Evolutionary conservation across 2,113 vertebrate species (phyloP), one percentile per base, ranked within the genome.

Genomic region (Zingel zingel): DNA sequence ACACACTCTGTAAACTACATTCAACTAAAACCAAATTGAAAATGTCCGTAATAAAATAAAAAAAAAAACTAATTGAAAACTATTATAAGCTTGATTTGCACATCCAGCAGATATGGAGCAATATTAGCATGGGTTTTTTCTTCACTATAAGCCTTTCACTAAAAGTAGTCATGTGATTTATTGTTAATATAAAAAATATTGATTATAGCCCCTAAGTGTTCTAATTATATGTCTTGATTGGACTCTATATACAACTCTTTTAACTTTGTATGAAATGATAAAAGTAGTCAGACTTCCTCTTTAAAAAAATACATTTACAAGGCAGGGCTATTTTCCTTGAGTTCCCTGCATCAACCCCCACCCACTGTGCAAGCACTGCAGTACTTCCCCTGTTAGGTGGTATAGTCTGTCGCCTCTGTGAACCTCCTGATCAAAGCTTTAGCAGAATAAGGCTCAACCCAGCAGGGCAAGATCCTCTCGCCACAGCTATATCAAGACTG

Each of bases 381-480:
- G 77, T 23, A 36, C 81, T 67, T 82, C 73, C 74, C 73, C 83
- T 73, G 69, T 88, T 88, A 86, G 83, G 76, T 82, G 84, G 74
- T 78, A 71, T 51, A 70, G 81, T 81, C 74, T 89, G 88, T 88
- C 19, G 79, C 82, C 69, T 82, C 59, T 89, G 81, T 85, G 84
- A 81, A 78, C 84, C 74, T 84, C 76, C 82, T 91, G 89, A 95
- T 94, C 93, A 94, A 94, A 94, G 91, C 88, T 68, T 65, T 66
- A 78, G 86, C 77, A 85, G 81, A 88, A 88, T 86, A 89, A 89
- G 80, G 79, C 83, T 90, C 86, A 75, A 74, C 84, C 25, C 88
- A 89, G 86, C 86, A 12, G 76, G 83, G 78, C 63, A 68, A 68
- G 79, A 74, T 79, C 63, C 62, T 75, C 76, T 75, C 79, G 68